A percentile compares a stretch with the other conserved stretches of the same genome.
phyloP scores from a whole-genome alignment of 2,888 invertebrate species.

The Eremobia ochroleuca region DNA sequence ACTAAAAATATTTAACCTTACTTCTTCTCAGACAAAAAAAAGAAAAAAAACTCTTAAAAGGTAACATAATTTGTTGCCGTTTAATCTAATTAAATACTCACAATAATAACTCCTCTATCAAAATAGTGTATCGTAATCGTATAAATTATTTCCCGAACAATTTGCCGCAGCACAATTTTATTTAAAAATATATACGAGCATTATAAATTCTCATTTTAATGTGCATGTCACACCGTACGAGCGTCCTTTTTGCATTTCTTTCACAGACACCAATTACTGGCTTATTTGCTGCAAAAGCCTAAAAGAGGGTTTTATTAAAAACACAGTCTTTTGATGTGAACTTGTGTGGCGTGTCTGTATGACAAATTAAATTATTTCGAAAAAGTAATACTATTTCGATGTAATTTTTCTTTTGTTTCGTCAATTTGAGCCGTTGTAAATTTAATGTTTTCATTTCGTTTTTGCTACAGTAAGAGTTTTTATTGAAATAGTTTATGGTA shows the following conservation, averaged over 20 bases:
- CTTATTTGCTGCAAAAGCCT: slow-evolving; percentile 44
- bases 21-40: neutral
- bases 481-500: neutral
- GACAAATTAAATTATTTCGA: slow-evolving; percentile 41
- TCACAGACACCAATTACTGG: slow-evolving; percentile 58
- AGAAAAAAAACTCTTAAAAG: neutral
- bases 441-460: neutral
- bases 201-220: slow-evolving; percentile 50
- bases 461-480: neutral
- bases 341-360: slow-evolving; percentile 31
- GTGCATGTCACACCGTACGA: slow-evolving; percentile 29
- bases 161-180: slow-evolving; percentile 14
- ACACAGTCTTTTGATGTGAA: slow-evolving; percentile 45
- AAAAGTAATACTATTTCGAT: slow-evolving; percentile 7
- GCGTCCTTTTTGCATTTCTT: slow-evolving; percentile 45
- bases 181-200: slow-evolving; percentile 30
- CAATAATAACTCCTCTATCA: slow-evolving; percentile 6
- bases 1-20: neutral
- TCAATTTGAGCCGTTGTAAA: neutral
- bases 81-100: neutral
- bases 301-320: slow-evolving; percentile 35
- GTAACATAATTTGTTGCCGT: neutral
- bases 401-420: neutral
- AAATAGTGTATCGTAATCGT: slow-evolving; percentile 14
- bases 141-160: slow-evolving; percentile 21